Evolutionary conservation across 2,113 vertebrate species (phyloP), one percentile per base, ranked within the genome.

Genomic region (Calidris pygmaea): DNA sequence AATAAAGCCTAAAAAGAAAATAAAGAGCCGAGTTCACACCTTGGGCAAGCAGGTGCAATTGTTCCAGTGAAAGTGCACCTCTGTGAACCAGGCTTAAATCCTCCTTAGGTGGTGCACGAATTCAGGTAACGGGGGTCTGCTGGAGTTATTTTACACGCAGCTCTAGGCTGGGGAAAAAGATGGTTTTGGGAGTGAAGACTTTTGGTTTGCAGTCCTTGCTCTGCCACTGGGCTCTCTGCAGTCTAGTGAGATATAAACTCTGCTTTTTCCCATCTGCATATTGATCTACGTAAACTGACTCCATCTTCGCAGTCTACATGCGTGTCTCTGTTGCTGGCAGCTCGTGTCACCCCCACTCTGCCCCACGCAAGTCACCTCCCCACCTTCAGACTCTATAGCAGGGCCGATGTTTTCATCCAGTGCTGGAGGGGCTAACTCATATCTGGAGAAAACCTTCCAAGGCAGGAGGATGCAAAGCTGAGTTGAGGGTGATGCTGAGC

Each of bases 41-140:
- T 85, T 48, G 30, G 52, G 24, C 21, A n/a, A 79, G 80, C 95
- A 96, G 95, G 96, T 96, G 96, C n/a, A 70, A 78, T 70, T 43
- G 56, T 56, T 32, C 9, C 21, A 37, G 79, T 14, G 50, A 71
- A 85, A n/a, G 41, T 3, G 20, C 50, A 65, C 58, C 53, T 65
- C 39, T 6, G 35, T 34, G 29, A 83, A 82, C 75, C 68, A 22
- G 76, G 59, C 9, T 63, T 13, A 24, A 70, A 59, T 7, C 32
- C 70, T 23, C n/a, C 50, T 7, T 29, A n/a, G 75, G n/a, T 4
- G 50, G 27, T 32, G 22, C 9, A 5, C 1, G 67, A 26, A 6
- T 39, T 14, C 17, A 43, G 87, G 8, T 22, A 21, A 47, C 0
- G 4, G 39, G 34, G 5, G 2, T 43, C 34, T 39, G 47, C 29